A percentile compares a stretch with the other conserved stretches of the same genome.
Conservation (phyloP, 1,140 invertebrate genomes). For the Drosophila prosaltans region DNA sequence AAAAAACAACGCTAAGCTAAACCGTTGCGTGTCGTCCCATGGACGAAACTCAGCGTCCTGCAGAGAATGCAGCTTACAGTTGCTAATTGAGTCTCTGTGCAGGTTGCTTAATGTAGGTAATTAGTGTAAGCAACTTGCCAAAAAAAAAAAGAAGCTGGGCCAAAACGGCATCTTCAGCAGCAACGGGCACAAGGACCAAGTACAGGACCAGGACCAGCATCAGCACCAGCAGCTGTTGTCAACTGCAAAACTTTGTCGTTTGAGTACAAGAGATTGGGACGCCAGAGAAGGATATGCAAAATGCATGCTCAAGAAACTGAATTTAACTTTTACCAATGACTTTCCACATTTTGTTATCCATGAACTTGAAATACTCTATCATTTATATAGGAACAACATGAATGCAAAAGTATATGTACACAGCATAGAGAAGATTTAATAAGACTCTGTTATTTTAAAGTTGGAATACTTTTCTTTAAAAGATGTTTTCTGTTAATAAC, state of each 20-base stretch:
- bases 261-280: constrained; percentile 1
- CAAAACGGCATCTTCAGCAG: constrained; percentile 5
- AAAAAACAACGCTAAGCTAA: constrained; percentile 25
- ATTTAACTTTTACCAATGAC: constrained; percentile 1
- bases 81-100: constrained; percentile 78
- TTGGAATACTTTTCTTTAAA: no score
- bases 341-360: not conserved
- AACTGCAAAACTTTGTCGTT: constrained; percentile 27
- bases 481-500: no score
- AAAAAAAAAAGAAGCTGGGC: constrained; percentile 33
- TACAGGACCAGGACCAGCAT: not conserved
- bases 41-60: not conserved
- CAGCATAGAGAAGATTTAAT: no score
- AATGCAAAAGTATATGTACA: no score
- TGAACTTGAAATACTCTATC: not conserved
- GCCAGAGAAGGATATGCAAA: constrained; percentile 8
- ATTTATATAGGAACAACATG: not conserved
- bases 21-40: constrained; percentile 17
- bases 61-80: constrained; percentile 64
- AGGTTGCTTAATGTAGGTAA: constrained; percentile 75
- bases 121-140: constrained; percentile 59
- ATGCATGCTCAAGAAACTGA: constrained; percentile 14
- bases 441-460: no score
- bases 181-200: constrained; percentile 19
- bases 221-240: constrained; percentile 12